Evolutionary conservation across 2,797 vertebrate genomes (phyloP).

Genomic region (Myripristis murdjan): DNA sequence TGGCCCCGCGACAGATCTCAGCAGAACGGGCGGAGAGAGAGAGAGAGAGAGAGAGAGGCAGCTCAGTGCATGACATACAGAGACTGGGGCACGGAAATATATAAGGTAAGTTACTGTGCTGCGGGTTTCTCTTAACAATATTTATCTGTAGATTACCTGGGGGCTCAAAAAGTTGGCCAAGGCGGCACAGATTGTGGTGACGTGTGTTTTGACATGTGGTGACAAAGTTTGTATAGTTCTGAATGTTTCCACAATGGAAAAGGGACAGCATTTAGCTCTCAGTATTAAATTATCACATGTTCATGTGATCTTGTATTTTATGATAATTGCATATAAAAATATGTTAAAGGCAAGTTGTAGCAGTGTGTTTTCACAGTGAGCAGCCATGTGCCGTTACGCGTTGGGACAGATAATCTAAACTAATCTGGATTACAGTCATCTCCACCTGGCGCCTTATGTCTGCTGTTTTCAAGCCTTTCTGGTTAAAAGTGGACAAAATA

Average conservation of each 20-base stretch:
- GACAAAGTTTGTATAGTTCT: too few species aligned
- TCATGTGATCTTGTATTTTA: neutral
- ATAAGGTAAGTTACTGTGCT: neutral
- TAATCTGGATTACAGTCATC: slow-evolving; percentile 67
- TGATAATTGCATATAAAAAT: too few species aligned
- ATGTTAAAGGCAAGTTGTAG: neutral
- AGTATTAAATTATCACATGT: neutral
- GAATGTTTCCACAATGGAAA: too few species aligned
- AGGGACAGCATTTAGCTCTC: too few species aligned
- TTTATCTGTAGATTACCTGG: neutral
- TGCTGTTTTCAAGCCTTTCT: neutral
- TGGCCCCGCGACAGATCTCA: too few species aligned
- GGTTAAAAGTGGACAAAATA: too few species aligned
- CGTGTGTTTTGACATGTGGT: neutral
- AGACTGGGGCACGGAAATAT: too few species aligned
- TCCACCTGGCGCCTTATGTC: slow-evolving; percentile 11
- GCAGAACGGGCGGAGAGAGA: too few species aligned
- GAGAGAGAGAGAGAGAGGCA: neutral
- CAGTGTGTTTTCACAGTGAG: neutral
- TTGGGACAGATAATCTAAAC: slow-evolving; percentile 40
- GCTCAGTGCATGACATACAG: too few species aligned
- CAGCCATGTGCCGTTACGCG: slow-evolving; percentile 14
- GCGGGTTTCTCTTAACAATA: neutral
- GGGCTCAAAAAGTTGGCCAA: neutral
- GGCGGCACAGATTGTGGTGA: fast-evolving